Evolutionary conservation across 2,797 vertebrate species (phyloP).

Genomic region (Lemur catta): DNA sequence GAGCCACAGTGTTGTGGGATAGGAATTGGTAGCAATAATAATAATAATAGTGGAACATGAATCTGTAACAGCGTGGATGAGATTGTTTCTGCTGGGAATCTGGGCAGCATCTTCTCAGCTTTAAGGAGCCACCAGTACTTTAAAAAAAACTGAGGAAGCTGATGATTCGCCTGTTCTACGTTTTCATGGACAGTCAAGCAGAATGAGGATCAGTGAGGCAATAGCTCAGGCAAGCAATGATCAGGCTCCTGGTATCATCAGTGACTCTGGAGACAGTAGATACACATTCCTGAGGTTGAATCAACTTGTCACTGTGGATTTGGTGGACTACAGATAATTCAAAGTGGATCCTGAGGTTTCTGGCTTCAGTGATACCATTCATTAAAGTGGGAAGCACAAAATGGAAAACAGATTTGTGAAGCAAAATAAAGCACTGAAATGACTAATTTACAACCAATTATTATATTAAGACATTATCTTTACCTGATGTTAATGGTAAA

Average conservation of each 20-base stretch:
- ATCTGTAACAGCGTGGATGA: not conserved
- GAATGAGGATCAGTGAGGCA: not conserved
- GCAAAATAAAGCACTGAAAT: conserved; percentile 7
- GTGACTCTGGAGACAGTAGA: not conserved
- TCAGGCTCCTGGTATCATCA: not conserved
- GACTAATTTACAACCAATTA: conserved; percentile 27
- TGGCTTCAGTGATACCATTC: not conserved
- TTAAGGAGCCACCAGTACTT: not conserved
- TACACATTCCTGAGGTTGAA: not conserved
- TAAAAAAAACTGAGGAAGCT: not conserved
- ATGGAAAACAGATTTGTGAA: conserved; percentile 17
- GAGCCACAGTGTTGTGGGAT: no score
- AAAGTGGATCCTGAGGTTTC: not conserved
- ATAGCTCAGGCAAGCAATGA: not conserved
- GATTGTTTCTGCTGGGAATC: not conserved
- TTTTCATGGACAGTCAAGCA: not conserved
- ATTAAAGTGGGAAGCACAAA: not conserved
- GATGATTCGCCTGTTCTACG: not conserved
- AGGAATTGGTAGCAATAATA: not conserved
- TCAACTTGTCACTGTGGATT: not conserved
- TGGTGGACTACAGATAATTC: not conserved
- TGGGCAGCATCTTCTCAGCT: not conserved
- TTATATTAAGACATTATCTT: conserved; percentile 24
- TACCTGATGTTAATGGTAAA: conserved; percentile 18
- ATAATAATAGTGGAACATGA: not conserved